A percentile compares a stretch with the other conserved stretches of the same genome.
Conservation (phyloP, 2,113 vertebrate genomes). For the Litocranius walleri region DNA sequence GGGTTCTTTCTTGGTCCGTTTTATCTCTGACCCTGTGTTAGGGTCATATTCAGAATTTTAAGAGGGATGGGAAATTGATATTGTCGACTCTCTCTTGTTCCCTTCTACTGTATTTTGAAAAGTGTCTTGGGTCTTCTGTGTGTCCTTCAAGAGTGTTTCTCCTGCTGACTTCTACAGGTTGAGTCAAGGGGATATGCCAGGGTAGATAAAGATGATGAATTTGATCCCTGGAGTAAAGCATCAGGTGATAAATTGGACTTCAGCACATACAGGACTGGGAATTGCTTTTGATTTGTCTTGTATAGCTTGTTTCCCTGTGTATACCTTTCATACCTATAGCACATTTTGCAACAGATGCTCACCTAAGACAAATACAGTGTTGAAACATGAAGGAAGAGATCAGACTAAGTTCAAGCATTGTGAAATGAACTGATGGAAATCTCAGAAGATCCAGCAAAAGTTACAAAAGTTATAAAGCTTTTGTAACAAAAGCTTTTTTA, state of each 20-base stretch:
- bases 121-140: background rate
- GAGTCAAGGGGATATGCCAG: background rate
- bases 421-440: background rate
- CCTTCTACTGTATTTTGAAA: background rate
- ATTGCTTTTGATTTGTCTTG: constrained; percentile 64
- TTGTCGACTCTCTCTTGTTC: background rate
- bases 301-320: constrained; percentile 50
- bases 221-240: constrained; percentile 42
- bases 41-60: background rate
- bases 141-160: constrained; percentile 14
- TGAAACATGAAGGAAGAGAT: background rate
- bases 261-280: constrained; percentile 49
- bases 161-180: constrained; percentile 44
- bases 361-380: background rate
- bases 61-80: background rate
- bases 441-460: background rate
- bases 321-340: background rate
- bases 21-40: background rate
- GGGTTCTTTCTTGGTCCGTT: background rate
- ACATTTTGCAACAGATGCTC: background rate
- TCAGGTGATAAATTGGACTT: constrained; percentile 69
- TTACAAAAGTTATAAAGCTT: no score
- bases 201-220: constrained; percentile 17
- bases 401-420: background rate
- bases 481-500: no score